Base-by-base conservation (phyloP, 2,888 invertebrate genomes). In the Gymnocheta viridis region DNA sequence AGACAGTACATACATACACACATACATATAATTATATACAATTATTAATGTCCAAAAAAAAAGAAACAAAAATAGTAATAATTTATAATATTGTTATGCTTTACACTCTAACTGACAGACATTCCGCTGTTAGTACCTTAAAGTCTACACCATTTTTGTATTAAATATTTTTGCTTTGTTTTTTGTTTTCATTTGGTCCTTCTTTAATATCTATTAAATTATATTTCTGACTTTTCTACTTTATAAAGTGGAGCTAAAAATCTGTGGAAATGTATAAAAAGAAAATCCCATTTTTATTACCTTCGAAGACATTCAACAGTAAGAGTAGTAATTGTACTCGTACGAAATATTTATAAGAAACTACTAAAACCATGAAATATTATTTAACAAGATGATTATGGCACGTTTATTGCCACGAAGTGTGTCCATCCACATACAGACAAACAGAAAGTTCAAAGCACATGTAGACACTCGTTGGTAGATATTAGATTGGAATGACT, bases 311-410 rank as follows among this genome's bases (percentile, higher is more conserved):
- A 64, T 54, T 32, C 62, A 69, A 38, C 38, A 14, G 69, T 29
- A 60, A 69, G 24, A 69, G 70, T 17, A 78, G 54, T 32, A 67
- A 51, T 64, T 41, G 54, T 51, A 27, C 17, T 77, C 35, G 47
- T 10, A 56, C 19, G 27, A 47, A 74, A 60, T 66, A 7, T 29
- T 56, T 72, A 72, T 58, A 76, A 67, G 54, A 60, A 77, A 69
- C 27, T 69, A 69, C 27, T 69, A 73, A 73, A 69, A 67, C 72
- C 84, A 77, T 84, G 84, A 84, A 84, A 84, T 84, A 84, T 81
- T 84, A 84, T 84, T 84, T 84, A 84, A 81, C 84, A 84, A 84
- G 84, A 84, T 84, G 84, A 84, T 84, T 84, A 81, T 81, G 73
- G 67, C 72, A 84, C 84, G 84, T 78, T 84, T 81, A 84, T 73